Percentiles rank a stretch among this genome's conserved stretches.
These are phyloP conservation scores for Lordiphosa clarofinis DNA, from an alignment of 1,140 invertebrate genomes.

Conservation along the genomic window DNA sequence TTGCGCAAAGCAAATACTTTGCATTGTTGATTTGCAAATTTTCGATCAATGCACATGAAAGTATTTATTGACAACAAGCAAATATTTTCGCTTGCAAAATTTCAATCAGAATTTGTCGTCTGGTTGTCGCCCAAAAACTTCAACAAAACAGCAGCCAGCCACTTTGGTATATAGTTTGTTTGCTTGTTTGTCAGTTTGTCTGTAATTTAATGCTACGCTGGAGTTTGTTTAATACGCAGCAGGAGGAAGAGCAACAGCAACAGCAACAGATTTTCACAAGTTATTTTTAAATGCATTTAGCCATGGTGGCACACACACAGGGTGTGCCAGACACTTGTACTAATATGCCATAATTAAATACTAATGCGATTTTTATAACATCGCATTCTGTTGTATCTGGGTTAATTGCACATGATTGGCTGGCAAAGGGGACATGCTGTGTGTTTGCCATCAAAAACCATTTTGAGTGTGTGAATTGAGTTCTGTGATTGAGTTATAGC, in stretches of 20 bases:
- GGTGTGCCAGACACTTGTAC: conserved; percentile 17
- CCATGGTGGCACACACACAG: conserved; percentile 7
- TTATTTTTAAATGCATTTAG: conserved; percentile 7
- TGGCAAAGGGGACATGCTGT: conserved; percentile 4
- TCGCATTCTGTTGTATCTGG: conserved; percentile 32
- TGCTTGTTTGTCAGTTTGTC: conserved; percentile 23
- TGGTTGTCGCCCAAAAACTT: conserved; percentile 11
- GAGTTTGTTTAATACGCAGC: conserved; percentile 58
- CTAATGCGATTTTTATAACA: conserved; percentile 56
- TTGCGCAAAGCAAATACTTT: conserved; percentile 46
- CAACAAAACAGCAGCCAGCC: conserved; percentile 17
- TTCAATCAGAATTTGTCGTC: conserved; percentile 35
- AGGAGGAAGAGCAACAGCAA: conserved; percentile 9
- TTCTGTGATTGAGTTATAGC: no score
- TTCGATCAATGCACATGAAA: conserved; percentile 41
- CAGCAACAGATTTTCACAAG: conserved; percentile 26
- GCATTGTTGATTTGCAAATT: conserved; percentile 49
- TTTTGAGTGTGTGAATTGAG: no score
- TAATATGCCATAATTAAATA: conserved; percentile 59
- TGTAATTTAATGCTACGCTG: conserved; percentile 71
- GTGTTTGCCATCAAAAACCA: conserved; percentile 11
- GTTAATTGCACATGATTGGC: conserved; percentile 58
- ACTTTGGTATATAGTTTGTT: conserved; percentile 26
- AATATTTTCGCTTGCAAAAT: conserved; percentile 52
- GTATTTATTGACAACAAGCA: conserved; percentile 53